A percentile compares a stretch with the other conserved stretches of the same genome.
Evolutionary conservation across 2,888 invertebrate genomes (phyloP).

Genomic region (Nycteola revayana): DNA sequence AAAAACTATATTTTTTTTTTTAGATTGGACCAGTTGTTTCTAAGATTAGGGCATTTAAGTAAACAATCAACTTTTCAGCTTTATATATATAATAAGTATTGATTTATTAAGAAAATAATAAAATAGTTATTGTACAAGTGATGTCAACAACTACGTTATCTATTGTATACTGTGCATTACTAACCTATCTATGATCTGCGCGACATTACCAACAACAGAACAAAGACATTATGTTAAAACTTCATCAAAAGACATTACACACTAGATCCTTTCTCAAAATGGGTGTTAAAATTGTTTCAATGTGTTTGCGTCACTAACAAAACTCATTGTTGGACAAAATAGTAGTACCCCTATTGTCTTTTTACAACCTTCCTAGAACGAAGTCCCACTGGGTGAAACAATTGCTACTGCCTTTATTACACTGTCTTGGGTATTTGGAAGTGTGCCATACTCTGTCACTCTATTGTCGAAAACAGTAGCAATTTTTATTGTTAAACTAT

Average conservation of each 20-base stretch:
- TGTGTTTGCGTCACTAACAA: slow-evolving; percentile 17
- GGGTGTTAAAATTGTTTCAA: slow-evolving; percentile 10
- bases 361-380: slow-evolving; percentile 27
- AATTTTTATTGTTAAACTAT: slow-evolving; percentile 43
- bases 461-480: slow-evolving; percentile 51
- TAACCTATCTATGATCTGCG: no score
- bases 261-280: slow-evolving; percentile 6
- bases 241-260: slow-evolving; percentile 1
- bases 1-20: no score
- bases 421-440: slow-evolving; percentile 41
- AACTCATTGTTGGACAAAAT: slow-evolving; percentile 17
- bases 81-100: no score
- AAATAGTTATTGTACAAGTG: no score
- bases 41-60: no score
- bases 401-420: slow-evolving; percentile 44
- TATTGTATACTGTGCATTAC: no score
- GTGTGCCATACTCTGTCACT: slow-evolving; percentile 38
- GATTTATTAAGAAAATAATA: no score
- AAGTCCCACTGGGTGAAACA: slow-evolving; percentile 51
- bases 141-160: no score
- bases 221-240: no score
- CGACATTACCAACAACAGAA: no score
- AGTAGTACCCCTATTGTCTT: slow-evolving; percentile 14
- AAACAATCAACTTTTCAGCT: no score
- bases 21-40: no score